Evolutionary conservation across 1,140 invertebrate genomes (phyloP).

Genomic region (Cotesia glomerata): DNA sequence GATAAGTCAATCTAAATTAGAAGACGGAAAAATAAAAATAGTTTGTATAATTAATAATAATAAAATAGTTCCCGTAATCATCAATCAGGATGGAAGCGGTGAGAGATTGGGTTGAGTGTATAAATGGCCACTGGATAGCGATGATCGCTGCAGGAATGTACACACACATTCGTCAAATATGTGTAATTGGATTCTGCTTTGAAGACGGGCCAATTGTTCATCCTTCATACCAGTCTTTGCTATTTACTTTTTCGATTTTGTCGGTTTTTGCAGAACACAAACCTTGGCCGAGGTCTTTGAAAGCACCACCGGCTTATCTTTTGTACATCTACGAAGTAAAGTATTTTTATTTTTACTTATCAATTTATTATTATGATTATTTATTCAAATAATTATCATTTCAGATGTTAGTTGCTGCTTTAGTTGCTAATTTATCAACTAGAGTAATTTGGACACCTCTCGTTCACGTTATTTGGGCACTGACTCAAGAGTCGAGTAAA

Average conservation of each 20-base stretch:
- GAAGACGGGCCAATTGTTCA: constrained; percentile 47
- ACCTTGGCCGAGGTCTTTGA: constrained; percentile 58
- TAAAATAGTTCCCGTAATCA: no score
- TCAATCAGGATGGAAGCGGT: constrained; percentile 43
- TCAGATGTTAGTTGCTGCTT: constrained; percentile 57
- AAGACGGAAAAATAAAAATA: no score
- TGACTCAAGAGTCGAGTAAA: constrained; percentile 56
- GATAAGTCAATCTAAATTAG: no score
- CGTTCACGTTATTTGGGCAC: constrained; percentile 46
- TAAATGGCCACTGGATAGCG: constrained; percentile 57
- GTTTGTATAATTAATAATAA: no score
- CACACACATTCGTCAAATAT: constrained; percentile 56
- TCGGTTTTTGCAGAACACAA: constrained; percentile 57
- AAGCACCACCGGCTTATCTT: constrained; percentile 56
- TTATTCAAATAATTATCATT: not conserved
- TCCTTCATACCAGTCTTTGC: constrained; percentile 51
- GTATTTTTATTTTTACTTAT: not conserved
- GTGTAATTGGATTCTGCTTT: constrained; percentile 56
- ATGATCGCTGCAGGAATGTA: constrained; percentile 56
- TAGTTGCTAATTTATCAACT: constrained; percentile 54
- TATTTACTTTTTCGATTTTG: constrained; percentile 56
- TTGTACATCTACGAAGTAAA: constrained; percentile 59
- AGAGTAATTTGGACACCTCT: constrained; percentile 56
- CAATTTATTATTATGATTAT: not conserved
- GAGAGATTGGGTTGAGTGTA: constrained; percentile 44